phyloP scores from a whole-genome alignment of 1,140 invertebrate species.

The Drosophila nigrodunni region DNA sequence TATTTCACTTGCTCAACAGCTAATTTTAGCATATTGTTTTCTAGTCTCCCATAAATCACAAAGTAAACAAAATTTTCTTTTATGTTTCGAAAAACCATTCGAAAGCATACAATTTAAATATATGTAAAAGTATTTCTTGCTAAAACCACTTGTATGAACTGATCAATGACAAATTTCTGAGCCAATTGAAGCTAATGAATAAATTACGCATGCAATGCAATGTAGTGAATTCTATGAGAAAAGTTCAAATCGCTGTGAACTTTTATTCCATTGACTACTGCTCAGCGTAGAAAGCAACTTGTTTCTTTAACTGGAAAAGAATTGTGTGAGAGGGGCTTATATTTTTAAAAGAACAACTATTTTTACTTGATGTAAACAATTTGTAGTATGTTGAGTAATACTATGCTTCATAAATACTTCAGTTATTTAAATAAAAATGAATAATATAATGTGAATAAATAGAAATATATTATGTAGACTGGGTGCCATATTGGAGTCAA shows the following conservation, averaged over 20 bases:
- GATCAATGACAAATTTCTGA: constrained; percentile 5
- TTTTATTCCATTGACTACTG: constrained; percentile 15
- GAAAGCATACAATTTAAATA: background rate
- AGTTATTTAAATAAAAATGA: too few species aligned
- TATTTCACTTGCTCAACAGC: constrained; percentile 8
- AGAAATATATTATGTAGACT: too few species aligned
- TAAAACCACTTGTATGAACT: background rate
- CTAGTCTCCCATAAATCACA: constrained; percentile 47
- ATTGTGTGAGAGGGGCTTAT: too few species aligned
- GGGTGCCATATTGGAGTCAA: too few species aligned
- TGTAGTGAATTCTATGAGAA: constrained; percentile 48
- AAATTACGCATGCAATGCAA: constrained; percentile 55
- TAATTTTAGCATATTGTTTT: constrained; percentile 52
- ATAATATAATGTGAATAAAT: too few species aligned
- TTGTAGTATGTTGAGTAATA: too few species aligned
- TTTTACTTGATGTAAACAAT: too few species aligned
- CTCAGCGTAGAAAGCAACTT: background rate
- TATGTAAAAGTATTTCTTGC: background rate
- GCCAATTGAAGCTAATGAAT: constrained; percentile 70
- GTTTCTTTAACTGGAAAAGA: too few species aligned
- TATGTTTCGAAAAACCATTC: constrained; percentile 31
- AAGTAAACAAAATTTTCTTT: constrained; percentile 37
- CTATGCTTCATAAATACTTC: too few species aligned
- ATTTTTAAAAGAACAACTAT: too few species aligned
- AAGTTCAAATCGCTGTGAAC: constrained; percentile 55